Evolutionary conservation across 2,888 invertebrate genomes (phyloP), one percentile per base, ranked within the genome.

Genomic region (Agriopis marginaria): DNA sequence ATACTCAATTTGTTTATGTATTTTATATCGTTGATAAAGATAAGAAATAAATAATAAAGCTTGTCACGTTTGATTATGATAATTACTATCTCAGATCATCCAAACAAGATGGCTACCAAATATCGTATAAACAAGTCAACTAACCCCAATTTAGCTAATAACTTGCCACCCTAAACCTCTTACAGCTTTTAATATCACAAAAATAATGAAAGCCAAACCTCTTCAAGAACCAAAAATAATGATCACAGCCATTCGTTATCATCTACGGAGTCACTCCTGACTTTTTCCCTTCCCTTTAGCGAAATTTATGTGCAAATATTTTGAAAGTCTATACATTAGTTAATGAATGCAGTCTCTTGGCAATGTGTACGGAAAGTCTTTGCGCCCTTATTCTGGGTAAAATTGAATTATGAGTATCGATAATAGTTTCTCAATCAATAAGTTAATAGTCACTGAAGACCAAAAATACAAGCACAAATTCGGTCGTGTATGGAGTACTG

Each of bases 281-380:
- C 80, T 86, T 90, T 87, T 88, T 83, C 81, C 82, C 82, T 87
- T 84, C 83, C 83, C 82, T 85, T 85, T 85, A 89, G 82, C 85
- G 81, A 88, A 92, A 92, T 92, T 92, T 92, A 91, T 91, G 92
- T 88, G 91, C 87, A 93, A 93, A 93, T 92, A 92, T 93, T 92
- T 91, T 90, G 89, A 88, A 89, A 91, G 91, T 89, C 90, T 91
- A 91, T 92, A 92, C 92, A 93, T 93, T 93, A 93, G 92, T 92
- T 93, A 93, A 93, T 93, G 92, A 93, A 93, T 92, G 91, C 93
- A 93, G 90, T 70, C 87, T 87, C 87, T 85, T 86, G 86, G 83
- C 83, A 84, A 80, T 87, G 88, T 89, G 82, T 89, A 87, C 87
- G 85, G 81, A 86, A 82, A 82, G 78, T 88, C 86, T 89, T 82